These are phyloP conservation scores for Peromyscus leucopus DNA, from an alignment of 2,113 vertebrate genomes.

Conservation along the genomic window DNA sequence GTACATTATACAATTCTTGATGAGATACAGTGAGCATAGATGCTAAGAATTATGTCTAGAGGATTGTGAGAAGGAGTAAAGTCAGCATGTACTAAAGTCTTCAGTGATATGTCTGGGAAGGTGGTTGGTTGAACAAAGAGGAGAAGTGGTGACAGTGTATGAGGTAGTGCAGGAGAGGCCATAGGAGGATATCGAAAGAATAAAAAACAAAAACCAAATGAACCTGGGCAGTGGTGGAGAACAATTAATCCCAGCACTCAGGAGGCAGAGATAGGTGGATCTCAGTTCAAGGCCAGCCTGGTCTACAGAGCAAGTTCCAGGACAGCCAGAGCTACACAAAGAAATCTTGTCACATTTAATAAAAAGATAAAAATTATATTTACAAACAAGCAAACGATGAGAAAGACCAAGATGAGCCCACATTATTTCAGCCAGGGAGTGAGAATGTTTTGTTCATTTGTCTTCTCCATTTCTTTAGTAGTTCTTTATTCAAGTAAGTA, in stretches of 20 bases:
- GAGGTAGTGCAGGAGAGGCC: background rate
- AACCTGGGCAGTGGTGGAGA: background rate
- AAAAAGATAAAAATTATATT: background rate
- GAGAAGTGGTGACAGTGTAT: background rate
- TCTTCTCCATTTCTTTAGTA: background rate
- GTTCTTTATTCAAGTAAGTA: background rate
- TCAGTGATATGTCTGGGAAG: background rate
- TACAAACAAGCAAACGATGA: background rate
- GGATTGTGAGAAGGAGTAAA: background rate
- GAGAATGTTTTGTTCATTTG: background rate
- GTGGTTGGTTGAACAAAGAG: background rate
- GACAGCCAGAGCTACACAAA: background rate
- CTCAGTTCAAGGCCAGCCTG: background rate
- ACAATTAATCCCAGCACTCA: background rate
- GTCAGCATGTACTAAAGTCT: background rate
- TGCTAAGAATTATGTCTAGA: background rate
- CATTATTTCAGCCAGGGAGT: background rate
- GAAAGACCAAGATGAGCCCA: background rate
- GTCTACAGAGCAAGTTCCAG: background rate
- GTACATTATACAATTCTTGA: background rate
- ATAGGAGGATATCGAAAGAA: background rate
- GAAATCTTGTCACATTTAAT: background rate
- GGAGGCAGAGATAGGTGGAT: background rate
- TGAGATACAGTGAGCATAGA: background rate
- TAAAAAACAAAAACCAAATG: background rate